Base-by-base conservation (phyloP, 2,888 invertebrate genomes). In the Athetis lepigone region DNA sequence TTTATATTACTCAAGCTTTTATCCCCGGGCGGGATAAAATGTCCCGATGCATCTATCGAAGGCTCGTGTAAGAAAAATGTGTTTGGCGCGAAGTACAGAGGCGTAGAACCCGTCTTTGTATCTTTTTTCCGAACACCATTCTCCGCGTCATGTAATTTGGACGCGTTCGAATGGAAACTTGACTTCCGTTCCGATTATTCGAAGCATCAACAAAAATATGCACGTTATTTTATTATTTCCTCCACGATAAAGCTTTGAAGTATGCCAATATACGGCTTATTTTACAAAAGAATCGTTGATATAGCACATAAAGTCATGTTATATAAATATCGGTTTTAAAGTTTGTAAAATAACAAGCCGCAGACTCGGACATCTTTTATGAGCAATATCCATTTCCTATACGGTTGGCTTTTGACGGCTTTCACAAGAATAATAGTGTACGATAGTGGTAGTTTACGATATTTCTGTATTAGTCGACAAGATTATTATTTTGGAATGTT, bases 11-110 rank as follows among this genome's bases (percentile, higher is more conserved):
- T 61, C 56, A 51, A 29, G 58, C 46, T 49, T 59, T 45, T 66
- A 77, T 72, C 54, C 77, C 45, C 58, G 23, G 55, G 18, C 52
- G 52, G 59, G 39, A 47, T 68, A 56, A 59, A 60, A 74, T 42
- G 55, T 55, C 46, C 51, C 40, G 43, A 69, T 79, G 75, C 79
- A 69, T 69, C 58, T 58, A 73, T 75, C 25, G 50, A 39, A 65
- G 65, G 43, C 60, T 66, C 51, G 45, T 66, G 40, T 77, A 50
- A 77, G 60, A 72, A 67, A 66, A 64, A 76, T 37, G 49, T 56
- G 51, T 73, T 66, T 43, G 13, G 36, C 37, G 46, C 27, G 64
- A 71, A 65, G 67, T 57, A 66, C 50, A 29, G 33, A 77, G 19
- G 68, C 58, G 67, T 40, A 27, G 29, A 51, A 57, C 13, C 25